phyloP scores from a whole-genome alignment of 2,888 invertebrate species.

The Melieria picta region DNA sequence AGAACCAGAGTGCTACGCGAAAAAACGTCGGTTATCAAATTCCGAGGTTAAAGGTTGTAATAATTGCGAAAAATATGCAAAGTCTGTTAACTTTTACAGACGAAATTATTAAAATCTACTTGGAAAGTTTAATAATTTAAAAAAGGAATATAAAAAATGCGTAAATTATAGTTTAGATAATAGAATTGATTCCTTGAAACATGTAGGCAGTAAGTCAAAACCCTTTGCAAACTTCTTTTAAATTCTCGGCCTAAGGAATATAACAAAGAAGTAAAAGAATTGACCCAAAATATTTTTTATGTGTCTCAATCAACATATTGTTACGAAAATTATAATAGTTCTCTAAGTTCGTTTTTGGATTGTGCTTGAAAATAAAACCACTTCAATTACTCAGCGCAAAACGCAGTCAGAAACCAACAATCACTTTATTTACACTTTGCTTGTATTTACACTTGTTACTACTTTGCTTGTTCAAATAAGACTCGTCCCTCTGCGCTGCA shows the following conservation, averaged over 20 bases:
- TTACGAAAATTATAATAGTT: no score
- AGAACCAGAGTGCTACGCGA: not conserved
- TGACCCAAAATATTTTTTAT: constrained; percentile 34
- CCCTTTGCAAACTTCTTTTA: constrained; percentile 14
- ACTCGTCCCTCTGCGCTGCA: no score
- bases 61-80: constrained; percentile 14
- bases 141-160: no score
- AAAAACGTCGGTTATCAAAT: not conserved
- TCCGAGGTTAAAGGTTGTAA: not conserved
- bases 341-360: no score
- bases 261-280: constrained; percentile 21
- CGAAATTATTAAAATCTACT: not conserved
- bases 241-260: constrained; percentile 12
- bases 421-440: no score
- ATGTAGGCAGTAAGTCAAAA: constrained; percentile 17
- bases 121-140: no score
- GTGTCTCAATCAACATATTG: constrained; percentile 27
- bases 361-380: no score
- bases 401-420: no score
- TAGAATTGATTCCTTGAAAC: not conserved
- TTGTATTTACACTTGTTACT: no score
- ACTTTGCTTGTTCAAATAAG: no score
- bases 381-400: no score
- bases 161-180: not conserved
- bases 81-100: constrained; percentile 15